Evolutionary conservation across 92 coral and sea anemone species (phyloP), one percentile per base, ranked within the genome.

Genomic region (Heliopora coerulea): DNA sequence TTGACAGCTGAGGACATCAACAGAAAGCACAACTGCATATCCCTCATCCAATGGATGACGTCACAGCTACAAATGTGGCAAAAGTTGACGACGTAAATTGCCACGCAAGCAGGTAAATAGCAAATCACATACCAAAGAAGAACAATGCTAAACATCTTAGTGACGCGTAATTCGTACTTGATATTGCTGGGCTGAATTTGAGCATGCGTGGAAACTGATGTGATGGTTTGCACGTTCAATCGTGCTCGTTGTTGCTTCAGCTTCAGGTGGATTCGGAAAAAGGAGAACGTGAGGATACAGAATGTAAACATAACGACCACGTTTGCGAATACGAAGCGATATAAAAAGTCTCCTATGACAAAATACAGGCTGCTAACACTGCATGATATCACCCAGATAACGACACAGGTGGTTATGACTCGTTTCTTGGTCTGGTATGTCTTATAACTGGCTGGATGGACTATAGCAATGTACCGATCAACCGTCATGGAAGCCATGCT

Each of bases 381-480:
- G 18, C 88, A 28, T 0, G 97, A 81, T 3, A 78, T 74, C 12
- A 82, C 6, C 97, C 96, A 92, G 34, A 92, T 92, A 3, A 73
- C 3, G n/a, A 56, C 70, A 3, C 87, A 81, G 12, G 88, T 80
- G 21, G 83, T 40, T 0, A 87, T 59, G 20, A 88, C 91, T 50
- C 96, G 79, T 27, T 30, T 67, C 52, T 70, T 89, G 12, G 90
- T 87, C 10, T 89, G 80, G 56, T 40, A 70, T 5, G 75, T 73
- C 49, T 75, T 92, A 75, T 91, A 91, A 31, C 62, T 74, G 62
- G 82, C 64, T 0, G 97, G 91, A 32, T 69, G 67, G 15, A 83
- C 74, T 1, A 89, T 96, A 23, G 96, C 96, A 7, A 83, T 46
- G 58, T 89, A 92, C 52, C 97, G 84, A 58, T 92, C 97, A 11